Percentiles rank a stretch among this genome's conserved stretches.
Conservation (phyloP, 2,797 vertebrate genomes). For the Scolopax rusticola region DNA sequence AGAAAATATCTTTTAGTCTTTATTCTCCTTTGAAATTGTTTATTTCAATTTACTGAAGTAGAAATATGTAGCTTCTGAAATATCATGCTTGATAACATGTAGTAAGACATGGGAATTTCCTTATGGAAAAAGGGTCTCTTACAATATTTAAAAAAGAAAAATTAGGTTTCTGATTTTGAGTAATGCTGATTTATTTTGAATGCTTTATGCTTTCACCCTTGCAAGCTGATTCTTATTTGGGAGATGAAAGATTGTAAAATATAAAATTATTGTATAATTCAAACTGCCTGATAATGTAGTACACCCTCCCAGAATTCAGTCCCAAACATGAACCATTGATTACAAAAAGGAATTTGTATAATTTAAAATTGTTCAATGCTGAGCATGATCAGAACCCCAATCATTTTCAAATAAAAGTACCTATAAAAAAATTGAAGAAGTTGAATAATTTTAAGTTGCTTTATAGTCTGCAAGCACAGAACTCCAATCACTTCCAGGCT, state of each 20-base stretch:
- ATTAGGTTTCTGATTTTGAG: background rate
- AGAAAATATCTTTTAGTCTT: background rate
- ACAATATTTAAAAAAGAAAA: slow-evolving; percentile 26
- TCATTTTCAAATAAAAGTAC: slow-evolving; percentile 56
- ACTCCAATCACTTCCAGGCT: slow-evolving; percentile 40
- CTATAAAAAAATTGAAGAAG: slow-evolving; percentile 41
- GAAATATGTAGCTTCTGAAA: slow-evolving; percentile 10
- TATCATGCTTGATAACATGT: background rate
- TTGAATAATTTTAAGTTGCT: slow-evolving; percentile 68
- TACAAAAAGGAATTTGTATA: slow-evolving; percentile 47
- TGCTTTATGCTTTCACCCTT: background rate
- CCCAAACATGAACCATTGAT: slow-evolving; percentile 35
- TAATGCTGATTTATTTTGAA: slow-evolving; percentile 48
- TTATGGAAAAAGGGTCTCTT: background rate
- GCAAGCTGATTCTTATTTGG: slow-evolving; percentile 37
- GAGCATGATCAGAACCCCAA: slow-evolving; percentile 44
- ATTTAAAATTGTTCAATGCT: slow-evolving; percentile 48
- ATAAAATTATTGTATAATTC: slow-evolving; percentile 29
- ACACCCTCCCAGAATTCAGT: background rate
- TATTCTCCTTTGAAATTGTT: background rate
- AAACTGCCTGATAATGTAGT: background rate
- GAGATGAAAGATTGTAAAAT: slow-evolving; percentile 15
- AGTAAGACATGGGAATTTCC: background rate
- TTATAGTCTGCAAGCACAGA: slow-evolving; percentile 24
- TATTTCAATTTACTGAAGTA: background rate